Conservation (phyloP, 92 coral and sea anemone species). For the Porites divaricata region DNA sequence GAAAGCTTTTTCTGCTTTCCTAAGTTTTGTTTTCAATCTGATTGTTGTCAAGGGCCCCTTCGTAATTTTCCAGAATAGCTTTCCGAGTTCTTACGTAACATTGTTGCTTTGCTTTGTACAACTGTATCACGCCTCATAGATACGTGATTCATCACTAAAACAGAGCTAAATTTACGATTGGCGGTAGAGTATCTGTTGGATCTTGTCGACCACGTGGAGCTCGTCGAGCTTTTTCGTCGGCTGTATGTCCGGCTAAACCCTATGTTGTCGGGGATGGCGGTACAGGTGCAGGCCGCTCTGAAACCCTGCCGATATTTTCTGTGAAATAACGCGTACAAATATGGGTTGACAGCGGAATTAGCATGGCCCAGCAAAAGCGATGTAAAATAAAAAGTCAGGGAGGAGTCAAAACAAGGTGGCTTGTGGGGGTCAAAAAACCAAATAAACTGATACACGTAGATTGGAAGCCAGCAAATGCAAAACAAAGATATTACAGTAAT, state of each 20-base stretch:
- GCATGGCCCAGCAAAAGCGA: conserved; percentile 84
- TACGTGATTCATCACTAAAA: conserved; percentile 5
- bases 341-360: conserved; percentile 85
- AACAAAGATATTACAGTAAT: conserved; percentile 71
- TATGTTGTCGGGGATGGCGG: conserved; percentile 12
- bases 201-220: conserved; percentile 8
- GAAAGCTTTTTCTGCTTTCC: background rate
- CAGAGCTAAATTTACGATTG: conserved; percentile 32
- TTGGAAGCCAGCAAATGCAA: conserved; percentile 86
- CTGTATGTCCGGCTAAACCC: conserved; percentile 42
- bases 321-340: conserved; percentile 77
- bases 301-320: conserved; percentile 82
- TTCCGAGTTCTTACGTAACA: background rate
- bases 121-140: conserved; percentile 10
- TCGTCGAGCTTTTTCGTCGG: conserved; percentile 26
- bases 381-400: conserved; percentile 64
- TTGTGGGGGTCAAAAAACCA: conserved; percentile 59
- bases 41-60: background rate
- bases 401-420: conserved; percentile 65
- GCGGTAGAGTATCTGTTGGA: conserved; percentile 14
- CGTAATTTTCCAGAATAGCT: background rate
- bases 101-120: background rate
- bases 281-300: conserved; percentile 70
- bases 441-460: conserved; percentile 72
- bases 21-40: background rate